These are phyloP conservation scores for Nematopogon swammerdamellus DNA, from an alignment of 2,888 invertebrate genomes.

Conservation along the genomic window DNA sequence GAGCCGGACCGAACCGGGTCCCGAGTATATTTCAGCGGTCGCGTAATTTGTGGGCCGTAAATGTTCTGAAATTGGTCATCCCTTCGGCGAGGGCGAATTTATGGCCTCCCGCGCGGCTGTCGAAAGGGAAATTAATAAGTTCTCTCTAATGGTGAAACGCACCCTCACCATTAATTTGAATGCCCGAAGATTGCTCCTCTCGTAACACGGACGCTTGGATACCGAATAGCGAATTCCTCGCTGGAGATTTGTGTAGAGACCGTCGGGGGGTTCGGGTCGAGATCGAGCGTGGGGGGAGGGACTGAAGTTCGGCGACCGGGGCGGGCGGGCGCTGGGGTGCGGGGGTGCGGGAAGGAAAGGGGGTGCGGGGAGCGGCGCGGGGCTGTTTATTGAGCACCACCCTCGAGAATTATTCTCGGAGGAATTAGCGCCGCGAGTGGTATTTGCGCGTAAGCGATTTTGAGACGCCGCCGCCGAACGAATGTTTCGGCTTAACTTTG, in stretches of 20 bases:
- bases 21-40: constrained; percentile 54
- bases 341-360: no score
- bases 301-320: no score
- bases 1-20: background rate
- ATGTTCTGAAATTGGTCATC: constrained; percentile 59
- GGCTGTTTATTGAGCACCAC: background rate
- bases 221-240: background rate
- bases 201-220: background rate
- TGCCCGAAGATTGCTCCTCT: constrained; percentile 43
- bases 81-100: constrained; percentile 57
- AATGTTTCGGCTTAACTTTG: background rate
- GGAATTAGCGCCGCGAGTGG: background rate
- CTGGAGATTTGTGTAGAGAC: background rate
- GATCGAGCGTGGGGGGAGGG: no score
- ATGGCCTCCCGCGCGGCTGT: constrained; percentile 53
- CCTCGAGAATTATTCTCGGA: background rate
- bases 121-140: constrained; percentile 58
- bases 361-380: no score
- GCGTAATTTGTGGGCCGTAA: constrained; percentile 58
- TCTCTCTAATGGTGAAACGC: constrained; percentile 55
- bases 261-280: no score
- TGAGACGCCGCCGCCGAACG: background rate
- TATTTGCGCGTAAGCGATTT: background rate
- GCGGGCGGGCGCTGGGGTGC: no score
- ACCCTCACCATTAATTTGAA: constrained; percentile 56